These are phyloP conservation scores for Gasteruption jaculator DNA, from an alignment of 2,888 invertebrate genomes.

Conservation along the genomic window DNA sequence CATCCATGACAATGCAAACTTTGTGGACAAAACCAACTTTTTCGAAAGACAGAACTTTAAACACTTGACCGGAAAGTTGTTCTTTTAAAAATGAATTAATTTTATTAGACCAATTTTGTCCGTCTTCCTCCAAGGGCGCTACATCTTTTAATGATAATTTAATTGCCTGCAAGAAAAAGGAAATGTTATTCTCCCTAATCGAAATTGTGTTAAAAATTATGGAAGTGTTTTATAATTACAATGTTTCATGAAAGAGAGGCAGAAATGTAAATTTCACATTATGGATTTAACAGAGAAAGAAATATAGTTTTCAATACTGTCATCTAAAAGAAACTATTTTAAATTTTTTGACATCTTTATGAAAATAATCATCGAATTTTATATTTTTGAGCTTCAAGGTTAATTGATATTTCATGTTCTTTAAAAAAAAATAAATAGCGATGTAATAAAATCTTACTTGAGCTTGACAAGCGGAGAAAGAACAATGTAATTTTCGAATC, in stretches of 20 bases:
- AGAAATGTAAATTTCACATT: no score
- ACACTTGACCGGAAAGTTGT: slow-evolving; percentile 37
- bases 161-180: slow-evolving; percentile 34
- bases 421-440: no score
- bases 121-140: slow-evolving; percentile 43
- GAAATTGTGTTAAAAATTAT: no score
- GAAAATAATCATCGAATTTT: slow-evolving; percentile 1
- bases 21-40: slow-evolving; percentile 27
- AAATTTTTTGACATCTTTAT: neutral
- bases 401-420: no score
- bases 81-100: slow-evolving; percentile 46
- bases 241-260: no score
- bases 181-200: no score
- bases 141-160: slow-evolving; percentile 41
- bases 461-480: slow-evolving; percentile 53
- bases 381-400: no score
- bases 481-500: slow-evolving; percentile 54
- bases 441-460: slow-evolving; percentile 51
- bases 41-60: slow-evolving; percentile 48
- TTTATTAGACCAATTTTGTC: slow-evolving; percentile 45
- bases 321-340: no score
- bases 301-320: no score
- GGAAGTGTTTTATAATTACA: no score
- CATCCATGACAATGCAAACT: slow-evolving; percentile 31
- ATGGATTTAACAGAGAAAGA: no score